Evolutionary conservation across 2,888 invertebrate genomes (phyloP), one percentile per base, ranked within the genome.

Genomic region (Nemotelus nigrinus): DNA sequence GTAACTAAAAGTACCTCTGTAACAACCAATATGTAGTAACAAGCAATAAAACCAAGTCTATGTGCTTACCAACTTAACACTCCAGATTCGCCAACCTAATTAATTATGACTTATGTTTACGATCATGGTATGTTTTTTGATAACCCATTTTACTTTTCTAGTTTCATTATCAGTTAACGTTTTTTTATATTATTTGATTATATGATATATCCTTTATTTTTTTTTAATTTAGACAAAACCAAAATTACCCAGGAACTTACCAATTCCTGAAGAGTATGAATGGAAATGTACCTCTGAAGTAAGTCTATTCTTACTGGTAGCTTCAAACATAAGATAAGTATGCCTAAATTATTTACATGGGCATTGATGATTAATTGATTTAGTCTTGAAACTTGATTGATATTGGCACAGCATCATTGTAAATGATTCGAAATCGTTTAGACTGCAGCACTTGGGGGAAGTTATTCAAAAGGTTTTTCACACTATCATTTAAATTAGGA

Each of bases 251-350:
- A 70, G 70, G 70, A 70, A 70, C 39, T 55, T 70, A 55, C 70
- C 70, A 39, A 70, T 70, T 70, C 70, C 70, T 70, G 70, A 70
- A 41, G 55, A 50, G 53, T 70, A 70, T 70, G 70, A 70, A 70
- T 70, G 70, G 70, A 70, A 70, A 25, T 70, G 70, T 70, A 70
- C 70, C 53, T 70, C 70, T 70, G 70, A 70, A 10, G 70, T 70
- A 70, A 70, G 70, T 70, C 70, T 70, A 70, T 70, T 70, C 70
- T 70, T 70, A 70, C 70, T 70, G 70, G 70, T 70, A 70, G 45
- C 70, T 70, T 70, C 70, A 70, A 70, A 70, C 55, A 70, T 55
- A 70, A 70, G 70, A 70, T 70, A 70, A 70, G 70, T 70, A 70
- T 70, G 70, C 70, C 70, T 70, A 70, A 67, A 70, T 55, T 70